Evolutionary conservation across 35 echinoderm and acorn worm genomes (phyloP).

Genomic region (Anneissia japonica): DNA sequence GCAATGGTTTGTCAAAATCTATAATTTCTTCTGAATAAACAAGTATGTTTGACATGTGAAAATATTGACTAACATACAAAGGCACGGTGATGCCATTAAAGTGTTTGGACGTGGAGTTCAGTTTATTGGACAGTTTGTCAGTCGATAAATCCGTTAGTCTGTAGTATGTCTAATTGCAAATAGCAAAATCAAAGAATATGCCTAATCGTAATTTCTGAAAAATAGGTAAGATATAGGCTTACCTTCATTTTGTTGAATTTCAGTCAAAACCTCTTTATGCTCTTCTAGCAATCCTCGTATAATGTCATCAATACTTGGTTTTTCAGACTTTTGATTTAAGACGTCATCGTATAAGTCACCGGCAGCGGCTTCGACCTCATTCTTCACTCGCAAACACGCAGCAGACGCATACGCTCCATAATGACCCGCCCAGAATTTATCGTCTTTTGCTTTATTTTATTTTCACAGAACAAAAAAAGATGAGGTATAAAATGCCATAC

Average conservation of each 20-base stretch:
- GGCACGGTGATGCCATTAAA: no score
- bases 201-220: no score
- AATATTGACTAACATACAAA: no score
- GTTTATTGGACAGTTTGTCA: no score
- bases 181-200: no score
- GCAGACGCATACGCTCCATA: conserved; percentile 48
- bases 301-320: conserved; percentile 9
- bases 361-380: conserved; percentile 30
- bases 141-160: no score
- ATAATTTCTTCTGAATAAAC: not conserved
- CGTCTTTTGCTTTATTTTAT: conserved; percentile 65
- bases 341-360: conserved; percentile 54
- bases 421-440: conserved; percentile 76
- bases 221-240: not conserved
- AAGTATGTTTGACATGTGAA: not conserved
- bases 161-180: no score
- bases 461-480: no score
- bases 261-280: conserved; percentile 25
- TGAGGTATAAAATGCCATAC: no score
- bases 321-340: not conserved
- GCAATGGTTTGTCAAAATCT: not conserved
- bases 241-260: conserved; percentile 22
- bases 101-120: no score
- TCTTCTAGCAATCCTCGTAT: conserved; percentile 20
- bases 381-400: conserved; percentile 65